These are phyloP conservation scores for Colossoma macropomum DNA, from an alignment of 2,113 vertebrate species.

Conservation along the genomic window DNA sequence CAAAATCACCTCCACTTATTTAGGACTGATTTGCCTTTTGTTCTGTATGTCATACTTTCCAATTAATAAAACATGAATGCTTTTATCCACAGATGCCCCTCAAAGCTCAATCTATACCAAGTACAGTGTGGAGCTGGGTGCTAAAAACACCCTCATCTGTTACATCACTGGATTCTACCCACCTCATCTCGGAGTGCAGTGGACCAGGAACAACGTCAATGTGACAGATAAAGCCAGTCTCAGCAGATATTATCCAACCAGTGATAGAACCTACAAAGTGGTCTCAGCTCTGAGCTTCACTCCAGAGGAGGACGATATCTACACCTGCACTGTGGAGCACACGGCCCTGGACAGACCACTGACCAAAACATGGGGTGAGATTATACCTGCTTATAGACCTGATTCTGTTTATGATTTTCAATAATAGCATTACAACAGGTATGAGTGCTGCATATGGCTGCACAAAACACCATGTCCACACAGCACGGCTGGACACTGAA, in stretches of 20 bases:
- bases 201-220: constrained; percentile 71
- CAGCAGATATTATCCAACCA: constrained; percentile 62
- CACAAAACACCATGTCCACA: no score
- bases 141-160: constrained; percentile 75
- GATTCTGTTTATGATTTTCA: no score
- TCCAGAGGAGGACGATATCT: constrained; percentile 45
- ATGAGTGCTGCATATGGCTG: no score
- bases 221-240: constrained; percentile 61
- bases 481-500: no score
- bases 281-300: constrained; percentile 75
- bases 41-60: no score
- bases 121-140: constrained; percentile 51
- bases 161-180: constrained; percentile 20
- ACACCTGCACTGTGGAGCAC: constrained; percentile 3
- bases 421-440: no score
- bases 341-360: no score
- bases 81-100: constrained; percentile 66
- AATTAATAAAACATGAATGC: no score
- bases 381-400: no score
- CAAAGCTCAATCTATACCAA: constrained; percentile 63
- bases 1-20: background rate
- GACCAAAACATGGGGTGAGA: constrained; percentile 75
- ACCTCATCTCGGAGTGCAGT: constrained; percentile 66
- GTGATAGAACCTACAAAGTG: constrained; percentile 69
- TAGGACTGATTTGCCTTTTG: no score